Percentiles rank a stretch among this genome's conserved stretches.
Conservation (phyloP, 2,113 vertebrate species). For the Taxidea taxus region DNA sequence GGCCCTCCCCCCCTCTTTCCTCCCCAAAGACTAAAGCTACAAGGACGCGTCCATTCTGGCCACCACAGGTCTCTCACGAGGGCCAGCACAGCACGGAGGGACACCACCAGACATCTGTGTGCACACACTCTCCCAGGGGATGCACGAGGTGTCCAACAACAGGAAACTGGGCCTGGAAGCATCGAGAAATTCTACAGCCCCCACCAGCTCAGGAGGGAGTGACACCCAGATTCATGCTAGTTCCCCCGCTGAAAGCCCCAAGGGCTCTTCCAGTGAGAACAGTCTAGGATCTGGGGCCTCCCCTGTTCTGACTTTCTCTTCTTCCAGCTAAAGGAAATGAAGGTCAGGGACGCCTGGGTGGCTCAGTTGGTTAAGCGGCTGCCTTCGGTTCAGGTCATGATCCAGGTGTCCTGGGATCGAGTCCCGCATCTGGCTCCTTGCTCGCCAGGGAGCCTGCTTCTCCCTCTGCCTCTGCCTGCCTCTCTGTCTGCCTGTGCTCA, state of each 20-base stretch:
- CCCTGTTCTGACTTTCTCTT: neutral
- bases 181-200: neutral
- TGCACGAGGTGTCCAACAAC: neutral
- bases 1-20: neutral
- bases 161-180: neutral
- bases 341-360: too few species aligned
- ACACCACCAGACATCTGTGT: neutral
- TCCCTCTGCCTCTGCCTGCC: too few species aligned
- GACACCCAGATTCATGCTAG: rapidly evolving
- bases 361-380: too few species aligned
- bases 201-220: neutral
- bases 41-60: neutral
- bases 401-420: too few species aligned
- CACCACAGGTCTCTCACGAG: neutral
- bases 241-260: neutral
- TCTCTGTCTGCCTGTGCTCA: too few species aligned
- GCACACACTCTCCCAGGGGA: neutral
- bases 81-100: neutral
- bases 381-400: too few species aligned
- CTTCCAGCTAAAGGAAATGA: neutral
- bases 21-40: neutral
- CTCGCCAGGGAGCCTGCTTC: too few species aligned
- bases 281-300: neutral
- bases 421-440: too few species aligned
- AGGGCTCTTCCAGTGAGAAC: neutral